Evolutionary conservation across 2,888 invertebrate species (phyloP), one percentile per base, ranked within the genome.

Genomic region (Spodoptera littoralis): DNA sequence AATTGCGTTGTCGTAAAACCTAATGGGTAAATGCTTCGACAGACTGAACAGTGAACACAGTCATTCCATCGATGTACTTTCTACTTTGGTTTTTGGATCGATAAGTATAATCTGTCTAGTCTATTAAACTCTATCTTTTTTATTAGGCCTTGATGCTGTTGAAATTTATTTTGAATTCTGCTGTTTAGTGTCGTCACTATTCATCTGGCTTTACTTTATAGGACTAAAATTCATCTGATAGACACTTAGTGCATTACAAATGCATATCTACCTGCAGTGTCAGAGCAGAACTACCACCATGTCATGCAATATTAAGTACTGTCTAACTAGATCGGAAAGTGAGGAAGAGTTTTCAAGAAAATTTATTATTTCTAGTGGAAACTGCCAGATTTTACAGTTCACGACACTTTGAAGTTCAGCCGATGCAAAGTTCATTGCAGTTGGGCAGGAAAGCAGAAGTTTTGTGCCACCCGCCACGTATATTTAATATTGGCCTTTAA

Each of bases 1-100:
- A 52, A 65, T 50, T 24, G 44, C 12, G 18, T 13, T 24, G 50
- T 67, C 45, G 24, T 66, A 13, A 50, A 67, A 60, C 54, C 1
- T 11, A 49, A 64, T 22, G 64, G 43, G 41, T 27, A 4, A 42
- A 54, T 41, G 45, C 22, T 54, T 60, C 45, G 36, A 54, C 24
- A 41, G 36, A 50, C 12, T 30, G 11, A 60, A 50, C n/a, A 50
- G 11, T 30, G 11, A 60, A 50, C n/a, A 18, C 12, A 43, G 27
- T 60, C 22, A 45, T 46, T 44, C 9, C 1, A 36, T 36, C 2
- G 36, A 36, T 36, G 36, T 36, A 36, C 36, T 36, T 36, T 36
- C 36, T 36, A 6, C 36, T 8, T 8, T 2, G 27, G 27, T 27
- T 27, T 27, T 4, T 4, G 27, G 36, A 5, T 36, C 36, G 36